Evolutionary conservation across 2,797 vertebrate genomes (phyloP).

Genomic region (Mus minutoides): DNA sequence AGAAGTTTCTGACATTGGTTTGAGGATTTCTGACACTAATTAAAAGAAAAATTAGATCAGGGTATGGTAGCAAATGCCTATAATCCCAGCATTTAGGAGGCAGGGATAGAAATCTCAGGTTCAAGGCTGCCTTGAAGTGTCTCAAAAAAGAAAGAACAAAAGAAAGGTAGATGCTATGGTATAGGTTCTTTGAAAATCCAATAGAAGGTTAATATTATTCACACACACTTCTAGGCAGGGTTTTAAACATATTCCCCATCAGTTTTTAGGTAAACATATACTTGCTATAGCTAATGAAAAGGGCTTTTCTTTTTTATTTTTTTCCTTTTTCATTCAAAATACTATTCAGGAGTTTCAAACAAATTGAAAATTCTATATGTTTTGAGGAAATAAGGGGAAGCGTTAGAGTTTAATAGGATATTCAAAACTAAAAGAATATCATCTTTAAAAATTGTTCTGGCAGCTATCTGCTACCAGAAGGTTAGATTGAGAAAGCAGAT

Average conservation of each 20-base stretch:
- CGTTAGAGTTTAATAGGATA: conserved; percentile 63
- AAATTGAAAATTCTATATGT: conserved; percentile 64
- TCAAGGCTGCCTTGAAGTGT: background rate
- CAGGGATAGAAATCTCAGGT: background rate
- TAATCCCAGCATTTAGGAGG: background rate
- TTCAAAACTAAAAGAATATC: conserved; percentile 55
- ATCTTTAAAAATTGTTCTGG: conserved; percentile 39
- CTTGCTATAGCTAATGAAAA: conserved; percentile 72
- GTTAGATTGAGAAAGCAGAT: conserved; percentile 21
- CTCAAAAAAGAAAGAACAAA: background rate
- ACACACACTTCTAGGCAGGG: conserved; percentile 16
- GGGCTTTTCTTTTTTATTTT: conserved; percentile 68
- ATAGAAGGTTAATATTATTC: conserved; percentile 19
- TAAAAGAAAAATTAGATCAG: background rate
- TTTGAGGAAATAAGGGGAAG: conserved; percentile 43
- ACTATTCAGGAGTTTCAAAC: conserved; percentile 73
- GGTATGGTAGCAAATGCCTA: background rate
- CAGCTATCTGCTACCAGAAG: conserved; percentile 14
- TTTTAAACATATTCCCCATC: conserved; percentile 41
- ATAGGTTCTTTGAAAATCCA: conserved; percentile 61
- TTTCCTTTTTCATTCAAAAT: conserved; percentile 69
- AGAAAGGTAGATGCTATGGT: conserved; percentile 19
- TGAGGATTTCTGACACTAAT: conserved; percentile 51
- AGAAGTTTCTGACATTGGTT: conserved; percentile 59
- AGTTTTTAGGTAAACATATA: conserved; percentile 48